Conservation (phyloP, 2,797 vertebrate species). For the Falco novaeseelandiae region DNA sequence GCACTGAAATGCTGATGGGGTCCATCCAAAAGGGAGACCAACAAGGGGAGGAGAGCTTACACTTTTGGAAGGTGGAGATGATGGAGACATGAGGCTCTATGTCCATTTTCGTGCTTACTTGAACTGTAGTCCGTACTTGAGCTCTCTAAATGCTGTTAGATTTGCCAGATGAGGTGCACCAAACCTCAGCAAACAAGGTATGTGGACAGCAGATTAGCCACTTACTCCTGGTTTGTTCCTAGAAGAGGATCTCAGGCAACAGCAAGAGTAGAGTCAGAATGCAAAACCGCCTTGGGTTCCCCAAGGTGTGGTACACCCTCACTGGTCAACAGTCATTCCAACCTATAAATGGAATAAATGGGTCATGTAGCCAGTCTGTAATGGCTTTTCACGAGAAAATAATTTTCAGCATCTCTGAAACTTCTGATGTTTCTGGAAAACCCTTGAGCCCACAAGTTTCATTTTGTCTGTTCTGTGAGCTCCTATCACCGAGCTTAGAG, state of each 20-base stretch:
- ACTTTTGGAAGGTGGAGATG: background rate
- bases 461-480: conserved; percentile 30
- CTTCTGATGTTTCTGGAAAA: conserved; percentile 33
- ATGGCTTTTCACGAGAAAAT: conserved; percentile 37
- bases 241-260: background rate
- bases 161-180: background rate
- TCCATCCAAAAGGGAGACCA: background rate
- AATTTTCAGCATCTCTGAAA: conserved; percentile 6
- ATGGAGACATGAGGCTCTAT: background rate
- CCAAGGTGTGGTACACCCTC: background rate
- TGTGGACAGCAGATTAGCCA: background rate
- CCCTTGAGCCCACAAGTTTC: conserved; percentile 35
- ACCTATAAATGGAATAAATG: background rate
- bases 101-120: background rate
- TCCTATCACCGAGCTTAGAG: rapidly evolving
- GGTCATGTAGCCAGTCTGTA: background rate
- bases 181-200: background rate
- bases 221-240: background rate
- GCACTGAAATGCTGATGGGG: background rate
- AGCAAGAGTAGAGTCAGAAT: background rate
- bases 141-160: background rate
- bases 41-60: background rate
- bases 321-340: background rate
- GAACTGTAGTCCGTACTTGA: background rate
- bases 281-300: background rate